Percentiles rank a stretch among this genome's conserved stretches.
Evolutionary conservation across 2,888 invertebrate species (phyloP).

Genomic region (Caenorhabditis macrosperma): DNA sequence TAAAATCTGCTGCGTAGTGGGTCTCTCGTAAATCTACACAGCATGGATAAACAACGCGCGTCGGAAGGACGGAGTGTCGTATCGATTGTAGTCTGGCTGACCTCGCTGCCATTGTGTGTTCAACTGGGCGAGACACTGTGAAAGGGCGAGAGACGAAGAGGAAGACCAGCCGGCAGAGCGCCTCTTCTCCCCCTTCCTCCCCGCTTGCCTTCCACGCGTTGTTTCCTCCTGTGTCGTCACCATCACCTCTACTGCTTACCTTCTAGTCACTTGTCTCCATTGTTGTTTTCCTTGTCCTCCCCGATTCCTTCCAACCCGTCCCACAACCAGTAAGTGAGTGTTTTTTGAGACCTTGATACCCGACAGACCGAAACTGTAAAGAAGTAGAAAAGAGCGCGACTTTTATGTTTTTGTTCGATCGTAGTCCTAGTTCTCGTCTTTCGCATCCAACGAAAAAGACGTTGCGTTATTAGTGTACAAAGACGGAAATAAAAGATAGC

Average conservation of each 20-base stretch:
- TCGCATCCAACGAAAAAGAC: too few relatives aligned
- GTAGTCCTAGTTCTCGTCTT: too few relatives aligned
- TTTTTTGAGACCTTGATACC: constrained; percentile 12
- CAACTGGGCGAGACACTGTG: background rate
- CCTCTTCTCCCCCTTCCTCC: background rate
- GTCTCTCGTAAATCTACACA: background rate
- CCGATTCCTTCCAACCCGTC: background rate
- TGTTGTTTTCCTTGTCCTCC: constrained; percentile 1
- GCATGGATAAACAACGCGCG: background rate
- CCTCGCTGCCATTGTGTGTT: background rate
- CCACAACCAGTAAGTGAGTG: background rate
- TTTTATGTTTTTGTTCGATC: too few relatives aligned
- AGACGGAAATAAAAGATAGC: background rate
- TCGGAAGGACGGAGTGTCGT: background rate
- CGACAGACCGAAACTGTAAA: background rate
- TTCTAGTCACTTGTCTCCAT: background rate
- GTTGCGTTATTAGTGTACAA: background rate
- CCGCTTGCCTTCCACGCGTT: background rate
- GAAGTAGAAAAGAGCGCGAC: background rate
- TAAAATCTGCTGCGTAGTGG: background rate
- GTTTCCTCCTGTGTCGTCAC: background rate
- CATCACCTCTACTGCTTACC: background rate
- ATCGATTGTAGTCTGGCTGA: background rate
- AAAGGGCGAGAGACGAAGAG: background rate
- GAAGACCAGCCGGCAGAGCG: background rate